A percentile compares a stretch with the other conserved stretches of the same genome.
Evolutionary conservation across 2,113 vertebrate species (phyloP).

Genomic region (Sorex araneus): DNA sequence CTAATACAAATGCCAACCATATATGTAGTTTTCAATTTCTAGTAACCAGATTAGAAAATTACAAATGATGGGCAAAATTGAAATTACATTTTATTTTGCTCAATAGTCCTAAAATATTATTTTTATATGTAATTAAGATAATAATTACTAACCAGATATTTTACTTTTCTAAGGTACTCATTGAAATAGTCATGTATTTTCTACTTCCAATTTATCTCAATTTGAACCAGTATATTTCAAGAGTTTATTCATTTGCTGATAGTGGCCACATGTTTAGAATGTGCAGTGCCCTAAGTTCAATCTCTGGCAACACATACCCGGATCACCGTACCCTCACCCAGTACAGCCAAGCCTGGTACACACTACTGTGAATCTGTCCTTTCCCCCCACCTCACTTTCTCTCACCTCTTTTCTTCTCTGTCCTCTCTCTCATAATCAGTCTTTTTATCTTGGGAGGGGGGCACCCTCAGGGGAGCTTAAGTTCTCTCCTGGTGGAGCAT

Average conservation of each 20-base stretch:
- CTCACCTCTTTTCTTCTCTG: too few relatives aligned
- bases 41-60: background rate
- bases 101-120: background rate
- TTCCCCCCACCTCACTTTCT: too few relatives aligned
- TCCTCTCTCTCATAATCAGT: too few relatives aligned
- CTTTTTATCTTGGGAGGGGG: too few relatives aligned
- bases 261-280: background rate
- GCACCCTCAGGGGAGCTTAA: too few relatives aligned
- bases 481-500: too few relatives aligned
- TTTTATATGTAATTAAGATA: constrained; percentile 8
- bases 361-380: too few relatives aligned
- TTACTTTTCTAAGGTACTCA: background rate
- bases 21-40: constrained; percentile 10
- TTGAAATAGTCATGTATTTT: constrained; percentile 6
- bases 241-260: background rate
- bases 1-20: background rate
- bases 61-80: background rate
- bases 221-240: constrained; percentile 20
- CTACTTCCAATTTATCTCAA: background rate
- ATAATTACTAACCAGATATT: constrained; percentile 17
- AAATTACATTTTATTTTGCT: constrained; percentile 44
- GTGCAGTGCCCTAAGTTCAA: too few relatives aligned
- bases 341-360: too few relatives aligned
- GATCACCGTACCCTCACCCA: too few relatives aligned
- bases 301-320: too few relatives aligned